Percentiles rank a stretch among this genome's conserved stretches.
Conservation (phyloP, 2,888 invertebrate species). For the Apotomis capreana region DNA sequence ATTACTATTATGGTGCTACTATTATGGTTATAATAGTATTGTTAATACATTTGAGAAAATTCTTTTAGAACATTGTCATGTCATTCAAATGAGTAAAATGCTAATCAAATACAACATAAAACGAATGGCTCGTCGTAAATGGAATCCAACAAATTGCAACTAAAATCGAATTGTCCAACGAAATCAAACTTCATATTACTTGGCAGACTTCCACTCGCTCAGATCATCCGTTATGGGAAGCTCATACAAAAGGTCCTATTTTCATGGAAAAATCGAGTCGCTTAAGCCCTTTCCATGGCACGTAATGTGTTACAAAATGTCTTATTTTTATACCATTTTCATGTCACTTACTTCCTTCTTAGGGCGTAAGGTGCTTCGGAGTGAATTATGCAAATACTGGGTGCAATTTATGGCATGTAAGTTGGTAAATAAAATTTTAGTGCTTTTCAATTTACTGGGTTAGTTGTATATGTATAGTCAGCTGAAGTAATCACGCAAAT, state of each 20-base stretch:
- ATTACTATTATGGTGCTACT: too few species aligned
- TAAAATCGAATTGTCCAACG: slow-evolving; percentile 46
- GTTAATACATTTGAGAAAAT: too few species aligned
- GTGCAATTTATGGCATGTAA: slow-evolving; percentile 29
- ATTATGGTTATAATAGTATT: too few species aligned
- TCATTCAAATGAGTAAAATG: background rate
- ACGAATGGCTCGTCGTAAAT: background rate
- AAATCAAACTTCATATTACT: slow-evolving; percentile 49
- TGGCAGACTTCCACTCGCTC: slow-evolving; percentile 47
- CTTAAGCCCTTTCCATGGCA: slow-evolving; percentile 2
- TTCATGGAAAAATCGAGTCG: background rate
- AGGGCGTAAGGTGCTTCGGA: slow-evolving; percentile 11
- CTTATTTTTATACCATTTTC: too few species aligned
- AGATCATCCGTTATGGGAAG: slow-evolving; percentile 26
- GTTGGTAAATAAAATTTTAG: slow-evolving; percentile 30
- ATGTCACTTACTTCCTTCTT: too few species aligned
- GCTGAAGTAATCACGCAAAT: too few species aligned
- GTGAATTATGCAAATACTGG: slow-evolving; percentile 27
- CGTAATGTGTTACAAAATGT: too few species aligned
- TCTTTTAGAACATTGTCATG: too few species aligned
- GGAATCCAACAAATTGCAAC: slow-evolving; percentile 35
- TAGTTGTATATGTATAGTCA: background rate
- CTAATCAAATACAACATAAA: background rate
- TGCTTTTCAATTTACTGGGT: slow-evolving; percentile 21
- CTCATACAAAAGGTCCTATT: background rate